phyloP scores from a whole-genome alignment of 2,113 vertebrate species.

The Caranx melampygus region DNA sequence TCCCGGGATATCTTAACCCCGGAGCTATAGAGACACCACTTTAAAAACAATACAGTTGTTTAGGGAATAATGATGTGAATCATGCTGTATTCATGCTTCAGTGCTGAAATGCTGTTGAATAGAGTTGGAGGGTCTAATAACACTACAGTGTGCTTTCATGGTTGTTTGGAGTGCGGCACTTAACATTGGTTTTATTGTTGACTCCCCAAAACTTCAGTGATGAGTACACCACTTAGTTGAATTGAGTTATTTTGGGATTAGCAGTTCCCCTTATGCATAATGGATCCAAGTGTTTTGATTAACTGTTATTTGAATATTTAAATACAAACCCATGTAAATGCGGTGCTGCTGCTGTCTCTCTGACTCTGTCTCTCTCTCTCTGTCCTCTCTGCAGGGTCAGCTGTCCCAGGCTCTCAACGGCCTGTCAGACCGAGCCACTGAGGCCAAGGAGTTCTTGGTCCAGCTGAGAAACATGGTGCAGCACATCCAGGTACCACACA shows the following conservation, averaged over 20 bases:
- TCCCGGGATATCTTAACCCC: too few species aligned
- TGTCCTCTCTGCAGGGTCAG: slow-evolving; percentile 87
- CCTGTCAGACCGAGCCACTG: slow-evolving; percentile 95
- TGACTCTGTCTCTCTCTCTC: slow-evolving; percentile 5
- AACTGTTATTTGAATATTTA: not conserved
- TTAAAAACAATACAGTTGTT: too few species aligned
- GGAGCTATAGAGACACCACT: too few species aligned
- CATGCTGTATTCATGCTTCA: too few species aligned
- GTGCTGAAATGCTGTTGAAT: too few species aligned
- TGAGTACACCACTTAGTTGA: too few species aligned
- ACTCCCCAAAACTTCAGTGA: too few species aligned
- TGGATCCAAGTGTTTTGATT: not conserved
- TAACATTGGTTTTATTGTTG: not conserved
- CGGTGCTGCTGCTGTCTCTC: not conserved
- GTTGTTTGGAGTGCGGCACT: too few species aligned
- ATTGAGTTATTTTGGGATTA: not conserved
- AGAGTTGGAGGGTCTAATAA: too few species aligned
- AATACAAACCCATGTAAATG: not conserved
- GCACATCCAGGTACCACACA: slow-evolving; percentile 92
- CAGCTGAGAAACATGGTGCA: slow-evolving; percentile 97
- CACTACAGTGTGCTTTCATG: too few species aligned
- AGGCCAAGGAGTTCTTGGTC: slow-evolving; percentile 97
- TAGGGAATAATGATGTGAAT: too few species aligned
- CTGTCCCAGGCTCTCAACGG: slow-evolving; percentile 96
- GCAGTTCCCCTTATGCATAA: not conserved